phyloP scores from a whole-genome alignment of 2,797 vertebrate genomes.

The Triplophysa yarkandensis region DNA sequence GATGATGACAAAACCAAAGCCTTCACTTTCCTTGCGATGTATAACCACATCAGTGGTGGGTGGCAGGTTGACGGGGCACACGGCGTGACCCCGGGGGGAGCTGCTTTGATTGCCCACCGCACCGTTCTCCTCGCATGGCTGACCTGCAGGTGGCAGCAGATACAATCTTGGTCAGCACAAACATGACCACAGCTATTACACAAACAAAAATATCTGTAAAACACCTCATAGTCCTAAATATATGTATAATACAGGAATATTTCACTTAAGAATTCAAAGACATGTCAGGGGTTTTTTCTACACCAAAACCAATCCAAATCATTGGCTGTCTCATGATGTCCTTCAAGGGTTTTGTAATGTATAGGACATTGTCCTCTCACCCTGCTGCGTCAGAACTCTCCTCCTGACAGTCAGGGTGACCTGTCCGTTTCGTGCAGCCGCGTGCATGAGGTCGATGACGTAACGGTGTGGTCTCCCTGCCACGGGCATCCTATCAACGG shows the following conservation, averaged over 20 bases:
- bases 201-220: too few species aligned
- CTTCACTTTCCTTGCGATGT: constrained; percentile 96
- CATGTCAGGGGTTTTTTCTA: neutral
- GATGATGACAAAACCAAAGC: constrained; percentile 99
- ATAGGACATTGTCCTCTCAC: neutral
- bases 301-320: neutral
- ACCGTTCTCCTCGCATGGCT: constrained; percentile 92
- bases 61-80: constrained; percentile 78
- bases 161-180: constrained; percentile 6
- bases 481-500: constrained; percentile 95
- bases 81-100: constrained; percentile 90
- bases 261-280: too few species aligned
- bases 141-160: constrained; percentile 78
- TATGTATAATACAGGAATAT: too few species aligned
- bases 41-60: constrained; percentile 92
- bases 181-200: neutral
- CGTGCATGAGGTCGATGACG: constrained; percentile 99
- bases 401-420: constrained; percentile 97
- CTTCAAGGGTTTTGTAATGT: neutral
- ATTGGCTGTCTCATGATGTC: neutral
- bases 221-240: too few species aligned
- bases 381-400: constrained; percentile 82
- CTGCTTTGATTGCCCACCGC: constrained; percentile 93
- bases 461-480: constrained; percentile 97
- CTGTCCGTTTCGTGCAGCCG: constrained; percentile 95